A percentile compares a stretch with the other conserved stretches of the same genome.
phyloP scores from a whole-genome alignment of 2,888 invertebrate species.

The Crocallis elinguaria region DNA sequence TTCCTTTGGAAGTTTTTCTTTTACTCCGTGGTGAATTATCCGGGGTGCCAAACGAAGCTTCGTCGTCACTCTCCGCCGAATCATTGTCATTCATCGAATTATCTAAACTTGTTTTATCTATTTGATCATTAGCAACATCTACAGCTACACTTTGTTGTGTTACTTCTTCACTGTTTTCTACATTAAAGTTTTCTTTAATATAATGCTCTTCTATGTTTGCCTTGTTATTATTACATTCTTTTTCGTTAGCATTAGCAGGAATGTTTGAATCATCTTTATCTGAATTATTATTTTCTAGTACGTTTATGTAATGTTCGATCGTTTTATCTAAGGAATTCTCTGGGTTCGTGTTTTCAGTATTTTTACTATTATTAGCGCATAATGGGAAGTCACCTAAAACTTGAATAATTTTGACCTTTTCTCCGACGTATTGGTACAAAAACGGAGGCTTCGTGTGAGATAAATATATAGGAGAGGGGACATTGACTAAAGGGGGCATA shows the following conservation, averaged over 20 bases:
- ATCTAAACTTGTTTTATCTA: conserved; percentile 52
- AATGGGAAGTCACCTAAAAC: conserved; percentile 73
- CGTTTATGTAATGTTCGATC: background rate
- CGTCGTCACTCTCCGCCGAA: conserved; percentile 73
- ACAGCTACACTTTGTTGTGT: conserved; percentile 9
- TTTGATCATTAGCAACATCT: conserved; percentile 24
- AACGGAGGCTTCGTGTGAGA: conserved; percentile 78
- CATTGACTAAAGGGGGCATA: conserved; percentile 76
- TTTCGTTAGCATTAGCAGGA: conserved; percentile 12
- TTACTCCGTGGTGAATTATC: conserved; percentile 72
- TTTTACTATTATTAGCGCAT: conserved; percentile 52
- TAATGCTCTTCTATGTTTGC: conserved; percentile 1
- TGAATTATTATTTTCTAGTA: background rate
- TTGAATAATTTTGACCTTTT: conserved; percentile 75
- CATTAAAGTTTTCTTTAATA: conserved; percentile 29
- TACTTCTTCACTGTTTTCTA: conserved; percentile 10
- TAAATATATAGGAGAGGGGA: conserved; percentile 65
- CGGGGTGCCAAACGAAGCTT: conserved; percentile 78
- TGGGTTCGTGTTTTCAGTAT: conserved; percentile 46
- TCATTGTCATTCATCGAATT: conserved; percentile 53
- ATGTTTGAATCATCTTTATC: conserved; percentile 14
- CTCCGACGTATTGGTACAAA: conserved; percentile 75
- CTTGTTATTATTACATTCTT: conserved; percentile 23
- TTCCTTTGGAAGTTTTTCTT: conserved; percentile 70
- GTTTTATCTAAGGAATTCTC: conserved; percentile 5